phyloP scores from a whole-genome alignment of 1,140 invertebrate species.

The Zaprionus nigranus region DNA sequence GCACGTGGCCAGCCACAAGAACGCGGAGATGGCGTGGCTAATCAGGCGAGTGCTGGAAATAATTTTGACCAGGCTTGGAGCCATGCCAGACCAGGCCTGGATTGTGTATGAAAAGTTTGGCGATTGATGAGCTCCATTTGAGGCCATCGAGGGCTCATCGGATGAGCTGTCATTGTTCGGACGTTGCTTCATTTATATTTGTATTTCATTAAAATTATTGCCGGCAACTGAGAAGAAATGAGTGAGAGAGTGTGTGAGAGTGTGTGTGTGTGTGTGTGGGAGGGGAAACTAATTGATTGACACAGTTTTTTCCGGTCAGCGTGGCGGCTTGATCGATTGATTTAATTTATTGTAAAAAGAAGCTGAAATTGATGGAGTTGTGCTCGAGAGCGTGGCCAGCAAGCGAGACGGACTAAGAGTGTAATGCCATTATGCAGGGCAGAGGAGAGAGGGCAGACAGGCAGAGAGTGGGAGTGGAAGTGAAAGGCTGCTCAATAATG shows the following conservation, averaged over 20 bases:
- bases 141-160: slow-evolving; percentile 29
- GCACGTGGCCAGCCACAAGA: slow-evolving; percentile 62
- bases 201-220: slow-evolving; percentile 82
- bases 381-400: slow-evolving; percentile 7
- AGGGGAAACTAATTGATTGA: slow-evolving; percentile 76
- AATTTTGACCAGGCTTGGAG: slow-evolving; percentile 65
- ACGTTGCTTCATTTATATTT: slow-evolving; percentile 75
- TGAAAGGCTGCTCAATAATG: slow-evolving; percentile 58
- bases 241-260: slow-evolving; percentile 13
- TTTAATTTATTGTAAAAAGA: slow-evolving; percentile 81
- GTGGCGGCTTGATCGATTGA: slow-evolving; percentile 74
- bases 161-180: slow-evolving; percentile 70
- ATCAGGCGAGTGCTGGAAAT: slow-evolving; percentile 77
- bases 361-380: slow-evolving; percentile 78
- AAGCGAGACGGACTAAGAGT: slow-evolving; percentile 39
- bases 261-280: slow-evolving; percentile 27
- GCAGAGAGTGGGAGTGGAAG: not conserved
- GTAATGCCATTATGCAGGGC: slow-evolving; percentile 43
- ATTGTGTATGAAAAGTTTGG: slow-evolving; percentile 54
- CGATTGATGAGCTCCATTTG: slow-evolving; percentile 66
- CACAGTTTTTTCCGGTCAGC: slow-evolving; percentile 71
- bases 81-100: not conserved
- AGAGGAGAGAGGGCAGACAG: slow-evolving; percentile 19
- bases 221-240: slow-evolving; percentile 14
- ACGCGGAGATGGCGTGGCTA: slow-evolving; percentile 61